Conservation (phyloP, 2,113 vertebrate species). For the Pluvialis apricaria region DNA sequence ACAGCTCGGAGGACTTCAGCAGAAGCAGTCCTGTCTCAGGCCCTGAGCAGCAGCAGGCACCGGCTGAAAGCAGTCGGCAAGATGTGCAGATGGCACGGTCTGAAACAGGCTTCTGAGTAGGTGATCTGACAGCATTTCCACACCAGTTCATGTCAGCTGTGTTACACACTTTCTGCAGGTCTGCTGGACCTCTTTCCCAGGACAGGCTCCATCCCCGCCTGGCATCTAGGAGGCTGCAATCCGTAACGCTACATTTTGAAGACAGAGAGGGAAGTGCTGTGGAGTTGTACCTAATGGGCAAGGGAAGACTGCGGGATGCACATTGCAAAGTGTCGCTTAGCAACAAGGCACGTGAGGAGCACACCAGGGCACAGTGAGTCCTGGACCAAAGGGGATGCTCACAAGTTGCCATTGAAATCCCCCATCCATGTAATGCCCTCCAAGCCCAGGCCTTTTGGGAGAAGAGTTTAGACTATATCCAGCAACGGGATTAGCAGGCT, state of each 20-base stretch:
- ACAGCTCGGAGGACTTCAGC: neutral
- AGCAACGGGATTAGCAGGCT: neutral
- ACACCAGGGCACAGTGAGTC: neutral
- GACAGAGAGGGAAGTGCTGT: neutral
- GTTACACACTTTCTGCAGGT: neutral
- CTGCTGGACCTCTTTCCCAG: neutral
- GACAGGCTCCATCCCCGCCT: neutral
- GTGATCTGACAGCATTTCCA: constrained; percentile 7
- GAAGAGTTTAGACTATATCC: neutral
- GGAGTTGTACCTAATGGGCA: neutral
- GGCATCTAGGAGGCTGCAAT: neutral
- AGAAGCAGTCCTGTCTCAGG: neutral
- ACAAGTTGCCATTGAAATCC: neutral
- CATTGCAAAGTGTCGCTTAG: neutral
- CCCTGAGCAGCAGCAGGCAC: neutral
- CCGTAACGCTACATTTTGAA: neutral
- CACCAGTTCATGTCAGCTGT: neutral
- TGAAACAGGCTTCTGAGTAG: neutral
- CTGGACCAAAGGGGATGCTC: neutral
- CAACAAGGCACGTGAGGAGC: neutral
- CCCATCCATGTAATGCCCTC: neutral
- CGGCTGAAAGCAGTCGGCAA: neutral
- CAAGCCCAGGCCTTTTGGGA: neutral
- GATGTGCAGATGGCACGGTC: neutral
- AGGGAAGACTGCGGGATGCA: neutral